Conservation (phyloP, 1,140 invertebrate genomes). For the Bombus confusus region DNA sequence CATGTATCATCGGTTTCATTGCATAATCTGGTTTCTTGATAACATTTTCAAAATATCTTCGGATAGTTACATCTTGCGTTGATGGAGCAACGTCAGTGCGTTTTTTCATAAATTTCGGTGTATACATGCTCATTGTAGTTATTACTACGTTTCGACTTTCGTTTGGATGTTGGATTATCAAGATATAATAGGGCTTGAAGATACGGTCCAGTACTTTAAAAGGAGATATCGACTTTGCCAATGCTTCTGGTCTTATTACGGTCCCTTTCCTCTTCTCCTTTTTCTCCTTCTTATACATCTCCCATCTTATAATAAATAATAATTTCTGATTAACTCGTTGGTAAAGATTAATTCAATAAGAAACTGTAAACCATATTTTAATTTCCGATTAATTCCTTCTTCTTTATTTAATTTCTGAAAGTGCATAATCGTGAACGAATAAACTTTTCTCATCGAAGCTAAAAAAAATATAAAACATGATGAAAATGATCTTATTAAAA, state of each 20-base stretch:
- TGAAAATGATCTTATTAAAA: neutral
- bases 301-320: constrained; percentile 23
- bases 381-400: no score
- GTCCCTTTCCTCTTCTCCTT: constrained; percentile 44
- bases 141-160: constrained; percentile 63
- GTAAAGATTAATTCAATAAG: neutral
- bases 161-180: constrained; percentile 65
- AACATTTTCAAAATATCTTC: constrained; percentile 66
- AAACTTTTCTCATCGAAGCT: no score
- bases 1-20: constrained; percentile 63
- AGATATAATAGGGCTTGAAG: constrained; percentile 84
- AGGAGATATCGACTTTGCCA: constrained; percentile 84
- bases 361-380: neutral
- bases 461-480: neutral
- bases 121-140: constrained; percentile 68
- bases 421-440: no score
- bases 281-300: constrained; percentile 63
- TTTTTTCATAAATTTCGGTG: constrained; percentile 57
- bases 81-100: constrained; percentile 48
- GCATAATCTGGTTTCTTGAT: constrained; percentile 65
- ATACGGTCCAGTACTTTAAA: constrained; percentile 83
- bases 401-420: neutral
- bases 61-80: constrained; percentile 45
- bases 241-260: constrained; percentile 80
- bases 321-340: neutral